phyloP scores from a whole-genome alignment of 2,113 vertebrate species.

The Lasiurus borealis region DNA sequence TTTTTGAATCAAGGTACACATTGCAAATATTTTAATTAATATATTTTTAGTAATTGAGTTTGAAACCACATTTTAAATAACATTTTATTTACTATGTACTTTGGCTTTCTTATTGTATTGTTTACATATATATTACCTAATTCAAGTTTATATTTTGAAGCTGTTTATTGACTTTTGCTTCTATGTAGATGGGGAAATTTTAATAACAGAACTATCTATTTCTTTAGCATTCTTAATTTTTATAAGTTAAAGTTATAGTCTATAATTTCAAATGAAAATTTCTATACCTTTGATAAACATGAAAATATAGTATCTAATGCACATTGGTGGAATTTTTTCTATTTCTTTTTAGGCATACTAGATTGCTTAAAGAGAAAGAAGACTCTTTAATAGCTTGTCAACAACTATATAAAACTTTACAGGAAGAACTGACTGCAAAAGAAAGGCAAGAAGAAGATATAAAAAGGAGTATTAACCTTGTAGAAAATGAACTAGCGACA shows the following conservation, averaged over 20 bases:
- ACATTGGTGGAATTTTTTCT: not conserved
- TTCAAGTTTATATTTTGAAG: not conserved
- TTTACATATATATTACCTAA: not conserved
- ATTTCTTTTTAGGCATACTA: constrained; percentile 87
- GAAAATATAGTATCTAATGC: not conserved
- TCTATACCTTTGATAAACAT: constrained; percentile 37
- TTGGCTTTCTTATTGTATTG: constrained; percentile 13
- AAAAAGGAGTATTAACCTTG: constrained; percentile 83
- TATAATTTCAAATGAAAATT: constrained; percentile 41
- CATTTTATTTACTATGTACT: constrained; percentile 8
- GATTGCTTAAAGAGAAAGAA: constrained; percentile 91
- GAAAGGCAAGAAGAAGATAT: constrained; percentile 88
- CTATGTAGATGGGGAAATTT: not conserved
- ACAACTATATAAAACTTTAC: constrained; percentile 85
- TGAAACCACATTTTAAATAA: constrained; percentile 43
- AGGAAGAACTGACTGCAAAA: constrained; percentile 89
- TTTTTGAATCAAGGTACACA: constrained; percentile 89
- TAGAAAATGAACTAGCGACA: constrained; percentile 88
- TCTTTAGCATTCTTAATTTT: constrained; percentile 27
- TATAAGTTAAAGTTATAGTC: not conserved
- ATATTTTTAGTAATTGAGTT: constrained; percentile 56
- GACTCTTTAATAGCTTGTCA: constrained; percentile 87
- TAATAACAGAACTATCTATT: not conserved
- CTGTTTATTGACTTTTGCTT: constrained; percentile 25
- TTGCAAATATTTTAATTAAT: constrained; percentile 6